Percentiles rank a stretch among this genome's conserved stretches.
phyloP scores from a whole-genome alignment of 1,140 invertebrate species.

The Sogatella furcifera region DNA sequence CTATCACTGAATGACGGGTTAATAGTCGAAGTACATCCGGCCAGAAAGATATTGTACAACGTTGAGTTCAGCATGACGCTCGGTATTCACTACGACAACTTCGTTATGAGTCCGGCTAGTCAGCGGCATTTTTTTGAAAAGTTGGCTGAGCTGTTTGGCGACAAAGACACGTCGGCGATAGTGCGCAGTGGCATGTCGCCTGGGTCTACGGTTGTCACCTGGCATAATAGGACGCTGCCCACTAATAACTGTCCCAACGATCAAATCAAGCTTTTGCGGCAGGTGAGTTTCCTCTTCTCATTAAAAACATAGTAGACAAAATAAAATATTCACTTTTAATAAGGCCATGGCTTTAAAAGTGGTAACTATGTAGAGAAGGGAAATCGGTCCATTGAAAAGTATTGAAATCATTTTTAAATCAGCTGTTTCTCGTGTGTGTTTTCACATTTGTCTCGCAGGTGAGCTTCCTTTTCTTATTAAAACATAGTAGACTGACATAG shows the following conservation, averaged over 20 bases:
- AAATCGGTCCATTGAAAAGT: too few species aligned
- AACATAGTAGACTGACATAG: too few species aligned
- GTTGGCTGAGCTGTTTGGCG: constrained; percentile 60
- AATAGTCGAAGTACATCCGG: constrained; percentile 56
- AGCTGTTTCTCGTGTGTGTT: too few species aligned
- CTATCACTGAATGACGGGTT: constrained; percentile 64
- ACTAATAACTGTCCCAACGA: constrained; percentile 60
- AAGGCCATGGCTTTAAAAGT: too few species aligned
- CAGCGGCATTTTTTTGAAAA: constrained; percentile 71
- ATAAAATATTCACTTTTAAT: too few species aligned
- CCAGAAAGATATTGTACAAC: constrained; percentile 42
- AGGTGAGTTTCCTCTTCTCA: constrained; percentile 22
- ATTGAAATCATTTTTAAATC: too few species aligned
- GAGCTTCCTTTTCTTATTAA: too few species aligned
- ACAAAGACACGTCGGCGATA: constrained; percentile 58
- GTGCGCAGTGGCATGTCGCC: constrained; percentile 42
- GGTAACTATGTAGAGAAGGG: too few species aligned
- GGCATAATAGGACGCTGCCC: constrained; percentile 63
- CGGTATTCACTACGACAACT: constrained; percentile 52
- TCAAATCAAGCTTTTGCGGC: constrained; percentile 57
- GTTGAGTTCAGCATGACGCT: constrained; percentile 71
- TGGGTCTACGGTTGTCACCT: constrained; percentile 57
- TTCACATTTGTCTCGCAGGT: too few species aligned
- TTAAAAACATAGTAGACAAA: too few species aligned
- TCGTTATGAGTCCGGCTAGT: constrained; percentile 52